These are phyloP conservation scores for Agrochola litura DNA, from an alignment of 2,888 invertebrate species.

Conservation along the genomic window DNA sequence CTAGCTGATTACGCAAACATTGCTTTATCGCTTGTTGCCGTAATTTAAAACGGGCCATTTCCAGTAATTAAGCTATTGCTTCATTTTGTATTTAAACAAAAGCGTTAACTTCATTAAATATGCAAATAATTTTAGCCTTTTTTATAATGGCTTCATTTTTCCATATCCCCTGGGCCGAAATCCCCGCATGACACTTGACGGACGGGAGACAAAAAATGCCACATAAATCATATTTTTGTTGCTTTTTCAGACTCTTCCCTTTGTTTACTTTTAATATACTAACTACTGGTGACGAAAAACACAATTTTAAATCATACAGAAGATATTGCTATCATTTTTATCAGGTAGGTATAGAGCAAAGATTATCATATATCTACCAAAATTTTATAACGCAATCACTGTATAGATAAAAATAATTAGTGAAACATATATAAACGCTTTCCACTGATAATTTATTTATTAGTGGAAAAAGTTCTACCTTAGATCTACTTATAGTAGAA, in stretches of 20 bases:
- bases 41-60: slow-evolving; percentile 44
- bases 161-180: slow-evolving; percentile 46
- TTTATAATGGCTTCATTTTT: slow-evolving; percentile 25
- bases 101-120: slow-evolving; percentile 23
- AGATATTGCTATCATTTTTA: slow-evolving; percentile 22
- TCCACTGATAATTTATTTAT: slow-evolving; percentile 24
- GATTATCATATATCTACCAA: slow-evolving; percentile 39
- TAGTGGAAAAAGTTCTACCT: slow-evolving; percentile 19
- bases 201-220: slow-evolving; percentile 55
- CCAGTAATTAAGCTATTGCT: slow-evolving; percentile 35
- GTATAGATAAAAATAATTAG: slow-evolving; percentile 38
- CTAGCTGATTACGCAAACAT: slow-evolving; percentile 42
- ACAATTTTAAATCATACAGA: neutral
- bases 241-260: neutral
- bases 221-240: slow-evolving; percentile 36
- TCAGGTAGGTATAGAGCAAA: slow-evolving; percentile 1
- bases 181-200: slow-evolving; percentile 60
- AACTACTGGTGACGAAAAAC: slow-evolving; percentile 6
- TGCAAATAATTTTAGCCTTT: slow-evolving; percentile 22
- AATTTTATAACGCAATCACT: slow-evolving; percentile 41
- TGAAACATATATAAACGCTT: slow-evolving; percentile 49
- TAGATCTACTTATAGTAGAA: slow-evolving; percentile 14
- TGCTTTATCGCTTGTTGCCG: slow-evolving; percentile 28
- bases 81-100: slow-evolving; percentile 22
- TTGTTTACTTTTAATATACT: slow-evolving; percentile 31